Evolutionary conservation across 2,888 invertebrate genomes (phyloP).

Genomic region (Plebejus anna): DNA sequence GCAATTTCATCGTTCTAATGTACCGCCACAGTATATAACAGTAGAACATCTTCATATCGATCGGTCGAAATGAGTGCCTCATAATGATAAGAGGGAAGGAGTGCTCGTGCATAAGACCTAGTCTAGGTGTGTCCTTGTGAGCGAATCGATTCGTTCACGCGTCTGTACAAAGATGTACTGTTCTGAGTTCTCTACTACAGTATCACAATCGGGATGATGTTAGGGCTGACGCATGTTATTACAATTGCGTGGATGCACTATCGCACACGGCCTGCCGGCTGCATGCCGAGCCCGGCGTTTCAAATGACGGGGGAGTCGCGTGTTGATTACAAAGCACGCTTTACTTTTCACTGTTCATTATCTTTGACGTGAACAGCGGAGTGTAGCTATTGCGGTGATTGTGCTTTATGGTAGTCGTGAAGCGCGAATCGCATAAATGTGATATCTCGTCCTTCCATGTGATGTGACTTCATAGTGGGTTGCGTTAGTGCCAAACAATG

Average conservation of each 20-base stretch:
- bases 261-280: not conserved
- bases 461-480: not conserved
- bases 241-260: constrained; percentile 35
- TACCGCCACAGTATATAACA: constrained; percentile 23
- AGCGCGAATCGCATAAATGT: constrained; percentile 9
- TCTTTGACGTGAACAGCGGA: constrained; percentile 23
- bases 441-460: not conserved
- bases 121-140: no score
- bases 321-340: constrained; percentile 30
- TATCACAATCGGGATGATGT: constrained; percentile 31
- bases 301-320: constrained; percentile 29
- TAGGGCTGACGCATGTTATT: constrained; percentile 36
- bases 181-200: not conserved
- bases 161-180: not conserved
- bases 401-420: constrained; percentile 12
- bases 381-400: constrained; percentile 23
- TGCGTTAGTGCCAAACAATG: not conserved
- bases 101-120: not conserved
- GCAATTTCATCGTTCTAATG: constrained; percentile 36
- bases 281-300: constrained; percentile 20
- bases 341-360: constrained; percentile 32
- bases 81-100: not conserved
- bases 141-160: no score
- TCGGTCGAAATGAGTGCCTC: not conserved
- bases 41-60: not conserved